phyloP scores from a whole-genome alignment of 1,140 invertebrate genomes.

The Eurosta solidaginis region DNA sequence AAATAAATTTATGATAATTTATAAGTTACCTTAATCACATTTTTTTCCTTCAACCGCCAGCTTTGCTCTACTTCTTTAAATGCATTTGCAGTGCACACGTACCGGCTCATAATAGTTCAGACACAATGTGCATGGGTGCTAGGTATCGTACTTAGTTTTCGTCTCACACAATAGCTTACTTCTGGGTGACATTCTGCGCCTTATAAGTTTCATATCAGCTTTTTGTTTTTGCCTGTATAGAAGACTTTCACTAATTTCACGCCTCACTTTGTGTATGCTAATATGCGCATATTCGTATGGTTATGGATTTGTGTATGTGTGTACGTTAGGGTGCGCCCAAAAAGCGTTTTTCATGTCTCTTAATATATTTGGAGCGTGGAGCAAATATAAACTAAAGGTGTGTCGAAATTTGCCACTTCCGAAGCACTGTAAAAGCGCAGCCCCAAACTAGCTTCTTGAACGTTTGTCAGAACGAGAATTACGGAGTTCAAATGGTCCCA shows the following conservation, averaged over 20 bases:
- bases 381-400: no score
- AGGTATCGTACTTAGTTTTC: not conserved
- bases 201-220: not conserved
- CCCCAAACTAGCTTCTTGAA: no score
- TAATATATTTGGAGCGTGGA: no score
- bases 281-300: not conserved
- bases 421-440: no score
- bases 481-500: no score
- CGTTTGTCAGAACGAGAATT: no score
- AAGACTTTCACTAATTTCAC: conserved; percentile 20
- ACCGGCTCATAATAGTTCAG: no score
- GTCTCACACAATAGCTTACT: not conserved
- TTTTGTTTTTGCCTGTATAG: not conserved
- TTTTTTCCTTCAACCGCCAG: not conserved
- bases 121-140: not conserved
- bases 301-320: no score
- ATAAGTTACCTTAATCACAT: conserved; percentile 29
- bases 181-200: not conserved
- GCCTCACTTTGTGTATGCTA: conserved; percentile 5
- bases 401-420: no score
- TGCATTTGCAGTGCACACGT: not conserved
- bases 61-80: conserved; percentile 8
- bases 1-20: conserved; percentile 32
- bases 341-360: no score
- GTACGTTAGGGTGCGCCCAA: no score